Evolutionary conservation across 2,888 invertebrate genomes (phyloP).

Genomic region (Pseudanteris insignis): DNA sequence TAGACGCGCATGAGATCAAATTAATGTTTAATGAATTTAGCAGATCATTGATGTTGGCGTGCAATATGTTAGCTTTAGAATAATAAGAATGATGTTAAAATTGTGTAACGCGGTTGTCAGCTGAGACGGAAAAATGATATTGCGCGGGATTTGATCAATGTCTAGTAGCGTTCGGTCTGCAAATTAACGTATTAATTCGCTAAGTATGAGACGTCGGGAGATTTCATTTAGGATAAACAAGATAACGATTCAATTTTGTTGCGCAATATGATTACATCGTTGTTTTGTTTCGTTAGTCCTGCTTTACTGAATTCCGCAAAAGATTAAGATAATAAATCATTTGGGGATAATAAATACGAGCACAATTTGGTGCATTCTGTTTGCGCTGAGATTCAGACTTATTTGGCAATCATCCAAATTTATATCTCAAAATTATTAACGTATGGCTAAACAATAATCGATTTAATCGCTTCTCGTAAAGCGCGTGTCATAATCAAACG

Average conservation of each 20-base stretch:
- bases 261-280: not conserved
- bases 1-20: no score
- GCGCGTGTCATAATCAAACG: not conserved
- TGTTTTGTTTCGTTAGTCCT: not conserved
- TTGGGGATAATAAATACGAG: slow-evolving; percentile 16
- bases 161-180: no score
- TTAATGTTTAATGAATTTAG: no score
- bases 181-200: no score
- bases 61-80: slow-evolving; percentile 11
- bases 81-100: slow-evolving; percentile 3
- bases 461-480: slow-evolving; percentile 4
- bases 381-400: slow-evolving; percentile 14
- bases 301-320: slow-evolving; percentile 2
- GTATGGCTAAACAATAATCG: slow-evolving; percentile 19
- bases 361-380: slow-evolving; percentile 8
- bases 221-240: no score
- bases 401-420: slow-evolving; percentile 28
- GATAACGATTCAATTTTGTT: no score
- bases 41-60: no score
- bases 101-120: no score
- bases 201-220: no score
- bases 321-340: slow-evolving; percentile 25
- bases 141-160: no score
- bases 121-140: no score
- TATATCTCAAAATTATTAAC: slow-evolving; percentile 17